A percentile compares a stretch with the other conserved stretches of the same genome.
These are phyloP conservation scores for Lycocerus yunnanus DNA, from an alignment of 2,888 invertebrate genomes.

Conservation along the genomic window DNA sequence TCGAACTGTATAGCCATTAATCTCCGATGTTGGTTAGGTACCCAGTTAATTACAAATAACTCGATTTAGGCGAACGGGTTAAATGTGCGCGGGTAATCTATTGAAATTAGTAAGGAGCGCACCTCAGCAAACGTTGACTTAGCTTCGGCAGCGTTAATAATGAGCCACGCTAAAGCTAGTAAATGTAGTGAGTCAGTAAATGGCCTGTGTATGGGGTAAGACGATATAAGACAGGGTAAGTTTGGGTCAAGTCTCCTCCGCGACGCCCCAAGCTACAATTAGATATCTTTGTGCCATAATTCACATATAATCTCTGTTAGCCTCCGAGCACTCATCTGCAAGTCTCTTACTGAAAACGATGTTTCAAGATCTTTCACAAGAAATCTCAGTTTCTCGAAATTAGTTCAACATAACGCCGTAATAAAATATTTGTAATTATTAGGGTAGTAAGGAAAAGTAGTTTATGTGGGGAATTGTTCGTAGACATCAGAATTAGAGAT, in stretches of 20 bases:
- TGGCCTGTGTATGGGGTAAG: conserved; percentile 52
- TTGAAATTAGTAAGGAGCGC: conserved; percentile 58
- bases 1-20: conserved; percentile 42
- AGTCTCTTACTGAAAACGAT: conserved; percentile 34
- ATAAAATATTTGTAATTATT: not conserved
- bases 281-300: conserved; percentile 62
- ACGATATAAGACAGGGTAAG: conserved; percentile 35
- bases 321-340: conserved; percentile 55
- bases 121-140: conserved; percentile 57
- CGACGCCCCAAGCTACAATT: conserved; percentile 55
- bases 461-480: not conserved
- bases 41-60: conserved; percentile 58
- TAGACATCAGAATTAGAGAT: conserved; percentile 28
- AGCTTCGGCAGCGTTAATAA: conserved; percentile 52
- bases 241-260: conserved; percentile 50
- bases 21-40: conserved; percentile 44
- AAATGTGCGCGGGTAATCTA: conserved; percentile 57
- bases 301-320: conserved; percentile 65
- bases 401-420: not conserved
- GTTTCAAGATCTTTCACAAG: not conserved
- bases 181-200: conserved; percentile 56
- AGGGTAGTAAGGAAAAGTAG: not conserved
- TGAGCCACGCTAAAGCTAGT: conserved; percentile 46
- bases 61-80: conserved; percentile 58
- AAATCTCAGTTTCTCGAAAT: not conserved